These are phyloP conservation scores for Corythoichthys intestinalis DNA, from an alignment of 2,113 vertebrate genomes.

Conservation along the genomic window DNA sequence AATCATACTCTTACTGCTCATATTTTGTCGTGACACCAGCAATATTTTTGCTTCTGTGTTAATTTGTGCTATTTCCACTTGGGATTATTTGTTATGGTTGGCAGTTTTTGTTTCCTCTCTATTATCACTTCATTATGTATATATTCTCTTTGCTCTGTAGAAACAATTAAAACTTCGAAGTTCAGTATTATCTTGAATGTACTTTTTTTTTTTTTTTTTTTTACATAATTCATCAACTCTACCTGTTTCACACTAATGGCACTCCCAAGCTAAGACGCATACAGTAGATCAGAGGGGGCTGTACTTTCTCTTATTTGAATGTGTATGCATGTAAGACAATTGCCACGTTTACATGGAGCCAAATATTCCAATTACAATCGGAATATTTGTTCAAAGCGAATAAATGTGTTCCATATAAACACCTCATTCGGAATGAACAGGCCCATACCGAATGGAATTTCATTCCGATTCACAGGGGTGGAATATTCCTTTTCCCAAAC, in stretches of 20 bases:
- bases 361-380: too few species aligned
- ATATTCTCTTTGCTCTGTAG: not conserved
- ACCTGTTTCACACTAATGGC: not conserved
- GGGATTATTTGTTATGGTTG: not conserved
- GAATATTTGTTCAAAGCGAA: too few species aligned
- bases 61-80: not conserved
- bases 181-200: not conserved
- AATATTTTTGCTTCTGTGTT: not conserved
- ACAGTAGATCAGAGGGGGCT: not conserved
- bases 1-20: not conserved
- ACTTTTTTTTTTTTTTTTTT: not conserved
- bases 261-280: not conserved
- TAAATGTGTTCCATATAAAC: too few species aligned
- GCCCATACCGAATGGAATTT: too few species aligned
- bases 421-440: too few species aligned
- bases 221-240: not conserved
- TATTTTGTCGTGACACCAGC: not conserved
- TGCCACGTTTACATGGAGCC: too few species aligned
- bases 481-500: too few species aligned
- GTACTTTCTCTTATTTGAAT: not conserved
- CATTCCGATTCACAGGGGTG: too few species aligned
- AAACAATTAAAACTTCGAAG: not conserved
- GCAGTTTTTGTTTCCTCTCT: too few species aligned
- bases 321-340: too few species aligned
- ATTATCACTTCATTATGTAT: not conserved